phyloP scores from a whole-genome alignment of 2,113 vertebrate genomes.

The Pluvialis apricaria region DNA sequence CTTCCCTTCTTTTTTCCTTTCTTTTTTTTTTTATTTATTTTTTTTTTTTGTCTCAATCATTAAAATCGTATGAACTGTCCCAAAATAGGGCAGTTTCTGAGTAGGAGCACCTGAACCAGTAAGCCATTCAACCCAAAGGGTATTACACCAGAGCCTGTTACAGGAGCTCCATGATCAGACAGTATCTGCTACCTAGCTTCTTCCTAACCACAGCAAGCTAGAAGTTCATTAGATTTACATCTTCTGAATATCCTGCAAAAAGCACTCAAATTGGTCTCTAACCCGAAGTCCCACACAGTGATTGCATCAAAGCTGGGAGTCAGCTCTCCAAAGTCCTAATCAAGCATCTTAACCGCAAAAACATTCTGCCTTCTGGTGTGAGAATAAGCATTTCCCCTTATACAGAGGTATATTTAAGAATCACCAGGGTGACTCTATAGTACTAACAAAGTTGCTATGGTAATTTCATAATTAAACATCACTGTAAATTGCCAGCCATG shows the following conservation, averaged over 20 bases:
- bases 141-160: not conserved
- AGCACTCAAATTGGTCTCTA: not conserved
- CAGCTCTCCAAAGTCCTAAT: not conserved
- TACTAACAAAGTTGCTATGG: slow-evolving; percentile 60
- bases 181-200: not conserved
- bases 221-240: not conserved
- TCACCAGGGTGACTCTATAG: slow-evolving; percentile 43
- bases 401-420: slow-evolving; percentile 11
- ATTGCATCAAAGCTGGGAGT: not conserved
- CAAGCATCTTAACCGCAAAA: not conserved
- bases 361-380: not conserved
- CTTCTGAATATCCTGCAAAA: not conserved
- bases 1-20: not conserved
- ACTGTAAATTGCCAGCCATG: slow-evolving; percentile 17
- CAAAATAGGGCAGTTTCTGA: not conserved
- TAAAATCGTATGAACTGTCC: not conserved
- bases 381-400: not conserved
- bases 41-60: not conserved
- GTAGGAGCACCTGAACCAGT: not conserved
- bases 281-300: not conserved
- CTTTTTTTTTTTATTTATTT: not conserved
- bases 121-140: not conserved
- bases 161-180: not conserved
- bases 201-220: not conserved
- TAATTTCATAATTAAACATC: slow-evolving; percentile 49